Base-by-base conservation (phyloP, 2,888 invertebrate genomes). In the Eristalinus sepulchralis region DNA sequence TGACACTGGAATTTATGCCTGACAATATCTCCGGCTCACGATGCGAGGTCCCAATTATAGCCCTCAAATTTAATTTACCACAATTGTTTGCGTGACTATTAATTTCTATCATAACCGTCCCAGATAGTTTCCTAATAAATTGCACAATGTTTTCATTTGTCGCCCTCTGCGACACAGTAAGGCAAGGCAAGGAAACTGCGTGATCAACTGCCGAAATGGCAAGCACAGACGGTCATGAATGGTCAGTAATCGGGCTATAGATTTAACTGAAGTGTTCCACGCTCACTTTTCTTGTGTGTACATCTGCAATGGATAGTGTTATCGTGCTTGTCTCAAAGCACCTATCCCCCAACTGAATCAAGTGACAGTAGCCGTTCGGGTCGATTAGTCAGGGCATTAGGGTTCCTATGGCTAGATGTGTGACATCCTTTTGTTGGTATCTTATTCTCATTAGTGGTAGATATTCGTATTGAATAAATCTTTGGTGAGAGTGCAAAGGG, bases 161-260 rank as follows among this genome's bases (percentile, higher is more conserved):
- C 64, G 22, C 39, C 5, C 5, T 33, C 24, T 8, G 13, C 22
- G 34, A 31, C 27, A 20, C 11, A 27, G 13, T 3, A n/a, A 36
- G 36, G n/a, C 6, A 31, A 53, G 22, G n/a, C 17, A 36, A 62
- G 57, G 24, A 57, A 63, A 72, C 67, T 39, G 47, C 67, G 80
- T 81, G 73, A 63, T 67, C 67, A 55, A 47, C 17, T 33, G 36
- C 17, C 62, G 55, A 62, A 81, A 73, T 53, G 67, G 53, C 63
- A 70, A 57, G 70, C 55, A 70, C 47, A 59, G 53, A 47, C 66
- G 27, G 31, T 36, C 47, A 57, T 20, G 36, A 64, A 66, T 80
- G 73, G 70, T 47, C 75, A 75, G 57, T 75, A 81, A 81, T 81
- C 63, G 63, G 53, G 67, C 36, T 22, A 81, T 63, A 81, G 39